A percentile compares a stretch with the other conserved stretches of the same genome.
Evolutionary conservation across 1,140 invertebrate species (phyloP).

Genomic region (Pseudomyrmex concolor): DNA sequence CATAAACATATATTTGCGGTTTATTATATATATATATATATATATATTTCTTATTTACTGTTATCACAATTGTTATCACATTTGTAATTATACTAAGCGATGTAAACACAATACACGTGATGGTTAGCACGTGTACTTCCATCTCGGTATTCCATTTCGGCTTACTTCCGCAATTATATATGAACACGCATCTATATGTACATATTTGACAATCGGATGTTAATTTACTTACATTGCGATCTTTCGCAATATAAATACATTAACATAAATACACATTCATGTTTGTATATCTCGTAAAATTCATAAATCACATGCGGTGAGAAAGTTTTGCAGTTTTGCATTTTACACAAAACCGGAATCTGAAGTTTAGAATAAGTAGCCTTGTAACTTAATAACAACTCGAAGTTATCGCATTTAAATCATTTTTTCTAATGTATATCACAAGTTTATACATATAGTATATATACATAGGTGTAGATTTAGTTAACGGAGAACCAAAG

Average conservation of each 20-base stretch:
- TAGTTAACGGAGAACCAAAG: slow-evolving; percentile 52
- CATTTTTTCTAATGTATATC: slow-evolving; percentile 64
- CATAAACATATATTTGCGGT: background rate
- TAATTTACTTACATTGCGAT: too few relatives aligned
- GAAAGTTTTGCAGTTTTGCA: slow-evolving; percentile 63
- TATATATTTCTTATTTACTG: slow-evolving; percentile 38
- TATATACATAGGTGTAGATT: background rate
- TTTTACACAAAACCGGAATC: slow-evolving; percentile 62
- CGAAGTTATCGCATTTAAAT: slow-evolving; percentile 56
- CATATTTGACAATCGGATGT: slow-evolving; percentile 17
- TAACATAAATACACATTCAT: background rate
- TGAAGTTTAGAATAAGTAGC: background rate
- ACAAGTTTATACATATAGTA: slow-evolving; percentile 12
- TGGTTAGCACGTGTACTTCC: background rate
- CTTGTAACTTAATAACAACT: slow-evolving; percentile 28
- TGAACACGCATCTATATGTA: slow-evolving; percentile 4
- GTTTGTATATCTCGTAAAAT: too few relatives aligned
- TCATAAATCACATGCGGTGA: background rate
- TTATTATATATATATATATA: background rate
- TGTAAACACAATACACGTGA: slow-evolving; percentile 18
- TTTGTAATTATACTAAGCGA: slow-evolving; percentile 39
- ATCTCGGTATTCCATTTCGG: slow-evolving; percentile 28
- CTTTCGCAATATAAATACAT: slow-evolving; percentile 23
- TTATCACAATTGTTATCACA: slow-evolving; percentile 25
- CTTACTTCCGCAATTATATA: background rate